A percentile compares a stretch with the other conserved stretches of the same genome.
Conservation (phyloP, 1,140 invertebrate genomes). For the Spodoptera litura region DNA sequence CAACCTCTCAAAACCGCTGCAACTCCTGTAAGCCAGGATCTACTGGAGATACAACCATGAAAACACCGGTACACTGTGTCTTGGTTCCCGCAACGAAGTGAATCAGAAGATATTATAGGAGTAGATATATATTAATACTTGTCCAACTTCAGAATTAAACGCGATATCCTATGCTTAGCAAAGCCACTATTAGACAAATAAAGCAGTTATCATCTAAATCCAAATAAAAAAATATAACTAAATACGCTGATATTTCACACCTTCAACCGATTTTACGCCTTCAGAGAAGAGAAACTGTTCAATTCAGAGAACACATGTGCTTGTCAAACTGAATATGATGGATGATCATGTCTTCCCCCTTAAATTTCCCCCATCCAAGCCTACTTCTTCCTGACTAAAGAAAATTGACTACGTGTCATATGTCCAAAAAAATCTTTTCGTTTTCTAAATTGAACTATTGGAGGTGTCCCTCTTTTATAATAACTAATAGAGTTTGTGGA, state of each 20-base stretch:
- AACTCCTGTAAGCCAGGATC: too few relatives aligned
- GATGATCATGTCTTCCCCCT: constrained; percentile 49
- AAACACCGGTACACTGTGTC: too few relatives aligned
- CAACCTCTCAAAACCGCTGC: too few relatives aligned
- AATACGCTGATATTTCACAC: constrained; percentile 32
- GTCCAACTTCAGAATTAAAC: too few relatives aligned
- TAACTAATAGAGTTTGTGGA: too few relatives aligned
- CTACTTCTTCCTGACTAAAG: constrained; percentile 21
- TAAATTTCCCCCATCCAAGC: constrained; percentile 28
- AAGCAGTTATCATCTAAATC: background rate
- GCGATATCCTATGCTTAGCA: too few relatives aligned
- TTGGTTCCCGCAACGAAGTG: too few relatives aligned
- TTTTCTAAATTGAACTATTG: constrained; percentile 1
- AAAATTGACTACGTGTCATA: constrained; percentile 46
- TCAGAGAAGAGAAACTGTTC: constrained; percentile 54
- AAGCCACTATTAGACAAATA: too few relatives aligned
- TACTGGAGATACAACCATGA: too few relatives aligned
- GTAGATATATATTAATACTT: too few relatives aligned
- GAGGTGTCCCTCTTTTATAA: too few relatives aligned
- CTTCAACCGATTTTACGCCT: constrained; percentile 41
- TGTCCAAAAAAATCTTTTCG: constrained; percentile 23
- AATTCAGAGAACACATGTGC: constrained; percentile 66
- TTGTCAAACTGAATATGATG: constrained; percentile 66
- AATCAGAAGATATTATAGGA: too few relatives aligned
- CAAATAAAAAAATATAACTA: background rate